Evolutionary conservation across 2,797 vertebrate genomes (phyloP).

Genomic region (Alcedo quadribrachys): DNA sequence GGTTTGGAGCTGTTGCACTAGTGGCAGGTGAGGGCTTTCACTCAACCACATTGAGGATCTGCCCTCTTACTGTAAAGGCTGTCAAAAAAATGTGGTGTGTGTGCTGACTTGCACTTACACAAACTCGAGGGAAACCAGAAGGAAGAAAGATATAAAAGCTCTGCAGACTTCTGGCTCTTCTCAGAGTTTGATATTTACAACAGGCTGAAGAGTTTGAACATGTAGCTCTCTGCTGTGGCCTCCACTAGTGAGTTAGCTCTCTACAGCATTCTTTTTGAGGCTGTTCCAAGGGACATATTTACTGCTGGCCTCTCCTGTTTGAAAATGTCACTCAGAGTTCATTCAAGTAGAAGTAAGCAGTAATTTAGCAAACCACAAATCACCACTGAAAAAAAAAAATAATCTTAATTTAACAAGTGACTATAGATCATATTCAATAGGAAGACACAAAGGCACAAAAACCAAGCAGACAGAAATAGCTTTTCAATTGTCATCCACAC

Average conservation of each 20-base stretch:
- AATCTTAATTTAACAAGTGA: neutral
- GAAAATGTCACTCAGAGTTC: slow-evolving; percentile 26
- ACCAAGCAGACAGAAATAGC: neutral
- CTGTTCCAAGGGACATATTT: slow-evolving; percentile 24
- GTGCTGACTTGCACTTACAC: slow-evolving; percentile 25
- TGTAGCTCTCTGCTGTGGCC: slow-evolving; percentile 29
- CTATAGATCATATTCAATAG: neutral
- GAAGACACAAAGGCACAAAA: neutral
- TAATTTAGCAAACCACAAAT: slow-evolving; percentile 9
- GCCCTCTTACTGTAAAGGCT: neutral
- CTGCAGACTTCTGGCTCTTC: slow-evolving; percentile 26
- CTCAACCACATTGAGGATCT: neutral
- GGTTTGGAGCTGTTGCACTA: neutral
- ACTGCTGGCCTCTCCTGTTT: neutral
- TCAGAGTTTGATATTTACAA: slow-evolving; percentile 53
- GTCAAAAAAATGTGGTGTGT: neutral
- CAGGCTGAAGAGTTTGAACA: slow-evolving; percentile 27
- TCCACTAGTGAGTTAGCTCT: slow-evolving; percentile 15
- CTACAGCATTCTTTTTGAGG: neutral
- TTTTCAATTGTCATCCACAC: slow-evolving; percentile 71
- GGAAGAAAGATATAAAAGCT: slow-evolving; percentile 38
- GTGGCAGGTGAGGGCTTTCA: neutral
- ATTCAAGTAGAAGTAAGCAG: slow-evolving; percentile 7
- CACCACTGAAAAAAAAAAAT: neutral
- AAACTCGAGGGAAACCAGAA: slow-evolving; percentile 16